phyloP scores from a whole-genome alignment of 2,888 invertebrate species.

The Polydrusus tereticollis region DNA sequence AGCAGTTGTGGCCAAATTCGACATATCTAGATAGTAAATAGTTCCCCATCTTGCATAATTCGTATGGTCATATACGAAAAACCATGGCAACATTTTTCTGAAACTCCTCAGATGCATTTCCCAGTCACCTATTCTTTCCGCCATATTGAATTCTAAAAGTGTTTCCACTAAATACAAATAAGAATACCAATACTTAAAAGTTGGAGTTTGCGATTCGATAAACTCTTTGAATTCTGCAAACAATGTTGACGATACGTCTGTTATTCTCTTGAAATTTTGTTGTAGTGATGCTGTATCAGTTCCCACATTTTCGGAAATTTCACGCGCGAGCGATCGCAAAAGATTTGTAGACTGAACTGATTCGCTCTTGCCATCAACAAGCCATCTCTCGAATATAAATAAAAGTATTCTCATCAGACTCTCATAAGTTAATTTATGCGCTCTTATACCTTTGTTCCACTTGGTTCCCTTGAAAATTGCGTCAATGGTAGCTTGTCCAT shows the following conservation, averaged over 20 bases:
- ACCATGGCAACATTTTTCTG: neutral
- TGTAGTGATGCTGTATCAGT: neutral
- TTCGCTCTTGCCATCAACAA: slow-evolving; percentile 26
- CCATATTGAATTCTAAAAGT: neutral
- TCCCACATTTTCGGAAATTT: too few species aligned
- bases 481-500: slow-evolving; percentile 36
- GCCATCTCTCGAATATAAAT: slow-evolving; percentile 36
- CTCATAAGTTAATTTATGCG: slow-evolving; percentile 50
- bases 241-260: too few species aligned
- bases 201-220: neutral
- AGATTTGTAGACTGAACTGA: too few species aligned
- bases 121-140: neutral
- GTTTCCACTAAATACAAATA: neutral
- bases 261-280: too few species aligned
- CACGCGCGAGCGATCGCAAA: too few species aligned
- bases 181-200: neutral
- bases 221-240: neutral
- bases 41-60: neutral
- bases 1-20: neutral
- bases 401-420: slow-evolving; percentile 42
- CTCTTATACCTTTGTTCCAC: slow-evolving; percentile 45
- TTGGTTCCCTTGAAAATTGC: slow-evolving; percentile 39
- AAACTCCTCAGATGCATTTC: neutral
- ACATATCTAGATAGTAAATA: neutral
- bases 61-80: neutral